phyloP scores from a whole-genome alignment of 2,113 vertebrate genomes.

The Dipodomys spectabilis region DNA sequence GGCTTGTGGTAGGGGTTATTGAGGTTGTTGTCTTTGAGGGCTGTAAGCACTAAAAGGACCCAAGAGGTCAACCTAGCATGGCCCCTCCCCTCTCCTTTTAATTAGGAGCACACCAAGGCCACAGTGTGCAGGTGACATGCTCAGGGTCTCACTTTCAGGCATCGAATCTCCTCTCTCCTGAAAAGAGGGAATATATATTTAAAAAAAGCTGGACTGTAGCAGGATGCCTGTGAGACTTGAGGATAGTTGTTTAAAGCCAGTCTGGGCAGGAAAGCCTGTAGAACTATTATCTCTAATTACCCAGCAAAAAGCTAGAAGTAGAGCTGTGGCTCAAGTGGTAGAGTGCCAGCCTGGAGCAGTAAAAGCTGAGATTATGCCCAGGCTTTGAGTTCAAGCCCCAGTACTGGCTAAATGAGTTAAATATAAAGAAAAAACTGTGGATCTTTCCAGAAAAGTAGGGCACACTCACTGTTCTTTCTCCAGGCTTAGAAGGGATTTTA shows the following conservation, averaged over 20 bases:
- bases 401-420: neutral
- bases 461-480: neutral
- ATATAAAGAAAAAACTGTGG: constrained; percentile 50
- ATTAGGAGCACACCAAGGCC: neutral
- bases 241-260: too few species aligned
- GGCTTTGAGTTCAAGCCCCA: too few species aligned
- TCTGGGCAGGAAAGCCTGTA: too few species aligned
- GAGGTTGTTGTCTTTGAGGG: neutral
- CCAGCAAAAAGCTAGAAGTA: too few species aligned
- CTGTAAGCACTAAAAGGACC: neutral
- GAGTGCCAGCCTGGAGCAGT: too few species aligned
- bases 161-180: neutral
- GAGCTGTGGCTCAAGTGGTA: too few species aligned
- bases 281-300: too few species aligned
- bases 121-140: neutral
- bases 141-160: neutral
- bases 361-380: too few species aligned
- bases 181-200: neutral
- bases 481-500: neutral
- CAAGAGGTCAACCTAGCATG: neutral
- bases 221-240: too few species aligned
- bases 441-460: constrained; percentile 1
- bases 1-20: neutral
- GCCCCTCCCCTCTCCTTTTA: neutral
- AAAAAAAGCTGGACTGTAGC: neutral